Percentiles rank a stretch among this genome's conserved stretches.
Evolutionary conservation across 2,113 vertebrate species (phyloP).

Genomic region (Oncorhynchus mykiss): DNA sequence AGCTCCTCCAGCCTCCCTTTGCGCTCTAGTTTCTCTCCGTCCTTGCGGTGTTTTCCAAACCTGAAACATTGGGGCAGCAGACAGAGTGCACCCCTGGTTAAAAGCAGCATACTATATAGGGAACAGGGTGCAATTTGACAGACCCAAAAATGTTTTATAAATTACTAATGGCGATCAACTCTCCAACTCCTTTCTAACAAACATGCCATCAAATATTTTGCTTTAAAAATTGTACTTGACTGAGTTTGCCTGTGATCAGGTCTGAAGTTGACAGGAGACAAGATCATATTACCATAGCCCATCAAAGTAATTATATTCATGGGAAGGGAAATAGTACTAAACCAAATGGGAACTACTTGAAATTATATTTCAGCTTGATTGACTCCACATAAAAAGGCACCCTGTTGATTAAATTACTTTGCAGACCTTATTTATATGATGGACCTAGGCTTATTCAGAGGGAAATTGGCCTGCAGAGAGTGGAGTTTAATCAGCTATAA

Average conservation of each 20-base stretch:
- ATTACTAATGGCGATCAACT: too few relatives aligned
- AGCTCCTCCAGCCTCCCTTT: slow-evolving; percentile 83
- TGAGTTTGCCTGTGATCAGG: too few relatives aligned
- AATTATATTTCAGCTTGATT: slow-evolving; percentile 62
- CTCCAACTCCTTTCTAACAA: too few relatives aligned
- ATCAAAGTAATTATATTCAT: slow-evolving; percentile 59
- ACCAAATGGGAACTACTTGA: slow-evolving; percentile 42
- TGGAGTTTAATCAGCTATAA: slow-evolving; percentile 17
- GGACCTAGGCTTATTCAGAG: slow-evolving; percentile 55
- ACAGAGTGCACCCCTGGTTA: too few relatives aligned
- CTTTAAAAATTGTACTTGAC: too few relatives aligned
- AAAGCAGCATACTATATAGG: too few relatives aligned
- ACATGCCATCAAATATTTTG: too few relatives aligned
- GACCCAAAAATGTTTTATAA: too few relatives aligned
- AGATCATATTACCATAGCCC: background rate
- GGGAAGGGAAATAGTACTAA: slow-evolving; percentile 43
- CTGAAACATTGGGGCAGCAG: slow-evolving; percentile 60
- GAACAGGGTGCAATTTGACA: too few relatives aligned
- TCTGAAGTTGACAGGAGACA: too few relatives aligned
- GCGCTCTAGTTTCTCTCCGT: slow-evolving; percentile 83
- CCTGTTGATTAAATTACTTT: slow-evolving; percentile 62
- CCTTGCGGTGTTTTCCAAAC: slow-evolving; percentile 95
- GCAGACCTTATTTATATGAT: slow-evolving; percentile 53
- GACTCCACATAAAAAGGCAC: slow-evolving; percentile 59
- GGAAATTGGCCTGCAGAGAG: slow-evolving; percentile 55